Evolutionary conservation across 1,140 invertebrate species (phyloP), one percentile per base, ranked within the genome.

Genomic region (Diabrotica undecimpunctata): DNA sequence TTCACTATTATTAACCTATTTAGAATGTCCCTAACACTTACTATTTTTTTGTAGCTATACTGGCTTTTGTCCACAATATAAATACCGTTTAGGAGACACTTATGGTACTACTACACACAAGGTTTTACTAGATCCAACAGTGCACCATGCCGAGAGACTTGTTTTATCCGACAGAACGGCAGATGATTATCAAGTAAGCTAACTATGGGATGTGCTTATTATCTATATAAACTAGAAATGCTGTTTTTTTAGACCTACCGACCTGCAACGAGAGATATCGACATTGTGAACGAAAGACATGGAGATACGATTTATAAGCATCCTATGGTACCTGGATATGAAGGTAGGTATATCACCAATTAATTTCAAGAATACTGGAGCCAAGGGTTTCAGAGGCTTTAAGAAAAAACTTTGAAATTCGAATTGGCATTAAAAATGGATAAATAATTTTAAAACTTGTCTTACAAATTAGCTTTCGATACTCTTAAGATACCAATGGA

Each of bases 21-120:
- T 58, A 39, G 5, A n/a, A n/a, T n/a, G n/a, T n/a, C n/a, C n/a
- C n/a, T n/a, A n/a, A n/a, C n/a, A n/a, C n/a, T n/a, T n/a, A n/a
- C n/a, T n/a, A n/a, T 2, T 25, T 25, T 25, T 25, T 25, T 25
- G 25, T 69, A 91, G 89, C 51, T 90, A 91, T 72, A 86, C 87
- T 5, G 89, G 89, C 10, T 87, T 88, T 72, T 88, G 86, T 74
- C 87, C 88, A 2, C 86, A 89, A 71, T 87, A 87, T 78, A 86
- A 84, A 38, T 90, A 85, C 72, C 84, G 85, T 53, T 84, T 87
- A 54, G 89, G 88, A 5, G 83, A 88, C 76, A 89, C 87, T 2
- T 91, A 87, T 79, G 89, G 88, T 37, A 84, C 81, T 4, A 80
- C 85, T 54, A 89, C 88, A 0, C 87, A 90, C 77, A 88, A 88